Evolutionary conservation across 2,888 invertebrate genomes (phyloP), one percentile per base, ranked within the genome.

Genomic region (Carcina quercana): DNA sequence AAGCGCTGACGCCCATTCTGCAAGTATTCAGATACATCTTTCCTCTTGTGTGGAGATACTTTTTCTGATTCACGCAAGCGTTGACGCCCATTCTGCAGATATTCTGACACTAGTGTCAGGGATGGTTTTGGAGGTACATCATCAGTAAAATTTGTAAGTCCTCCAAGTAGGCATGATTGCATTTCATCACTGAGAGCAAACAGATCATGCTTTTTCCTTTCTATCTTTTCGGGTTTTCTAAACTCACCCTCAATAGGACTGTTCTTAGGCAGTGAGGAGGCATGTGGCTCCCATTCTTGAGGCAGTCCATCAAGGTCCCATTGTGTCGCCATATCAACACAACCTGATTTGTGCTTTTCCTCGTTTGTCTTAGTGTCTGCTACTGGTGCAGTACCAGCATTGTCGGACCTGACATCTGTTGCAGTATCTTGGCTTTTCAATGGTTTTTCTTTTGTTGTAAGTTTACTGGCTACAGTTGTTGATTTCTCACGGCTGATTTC

Each of bases 161-260:
- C 63, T 10, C 73, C 73, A 12, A 73, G 54, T 37, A 83, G 54
- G 39, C 72, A 74, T 10, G 67, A 61, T 7, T 76, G 80, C 82
- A 83, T 83, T 51, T 82, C 82, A 33, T 73, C 68, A 43, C 83
- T 83, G 3, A 80, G 39, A 6, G 82, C 80, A 69, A 83, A 83
- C 25, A 83, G 49, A 44, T 83, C 70, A 2, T 57, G 35, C 41
- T 53, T 61, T 47, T 62, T 73, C 38, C 40, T 66, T 12, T 67
- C 68, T 8, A 55, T 42, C 53, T 59, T 67, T 56, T 54, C 31
- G 36, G 34, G 34, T 55, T 53, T n/a, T n/a, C n/a, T n/a, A n/a
- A n/a, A n/a, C n/a, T n/a, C n/a, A n/a, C n/a, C n/a, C n/a, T n/a
- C n/a, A n/a, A n/a, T 69, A 3, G 40, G 38, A 41, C 50, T 66